These are phyloP conservation scores for Anneissia japonica DNA, from an alignment of 35 echinoderm and acorn worm species.

Conservation along the genomic window DNA sequence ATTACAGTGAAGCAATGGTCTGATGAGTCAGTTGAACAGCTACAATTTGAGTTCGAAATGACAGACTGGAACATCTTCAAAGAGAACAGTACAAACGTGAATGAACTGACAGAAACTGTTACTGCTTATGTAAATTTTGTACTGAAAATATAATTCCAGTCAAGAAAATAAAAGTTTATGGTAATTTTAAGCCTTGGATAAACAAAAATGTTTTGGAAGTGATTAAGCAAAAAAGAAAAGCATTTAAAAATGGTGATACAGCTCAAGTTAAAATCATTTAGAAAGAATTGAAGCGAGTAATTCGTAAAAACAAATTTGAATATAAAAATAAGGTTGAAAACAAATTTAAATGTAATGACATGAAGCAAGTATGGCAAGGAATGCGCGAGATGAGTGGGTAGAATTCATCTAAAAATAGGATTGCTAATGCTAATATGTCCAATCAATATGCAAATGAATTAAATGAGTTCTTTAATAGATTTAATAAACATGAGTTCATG, in stretches of 20 bases:
- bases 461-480: conserved; percentile 51
- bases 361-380: conserved; percentile 36
- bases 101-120: conserved; percentile 27
- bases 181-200: conserved; percentile 55
- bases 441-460: conserved; percentile 40
- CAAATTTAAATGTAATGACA: conserved; percentile 31
- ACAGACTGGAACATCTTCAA: conserved; percentile 31
- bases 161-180: conserved; percentile 34
- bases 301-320: conserved; percentile 6
- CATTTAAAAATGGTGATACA: conserved; percentile 24
- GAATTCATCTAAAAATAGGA: background rate
- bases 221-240: conserved; percentile 46
- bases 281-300: conserved; percentile 21
- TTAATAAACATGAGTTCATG: conserved; percentile 20
- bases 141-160: conserved; percentile 11
- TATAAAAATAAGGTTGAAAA: conserved; percentile 47
- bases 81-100: background rate
- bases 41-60: background rate
- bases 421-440: background rate
- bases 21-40: background rate
- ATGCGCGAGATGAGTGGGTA: conserved; percentile 44
- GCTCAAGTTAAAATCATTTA: conserved; percentile 29
- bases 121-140: conserved; percentile 43
- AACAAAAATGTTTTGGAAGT: conserved; percentile 25
- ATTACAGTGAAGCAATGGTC: too few species aligned